Percentiles rank a stretch among this genome's conserved stretches.
These are phyloP conservation scores for Hippopotamus amphibius DNA, from an alignment of 2,113 vertebrate species.

Conservation along the genomic window DNA sequence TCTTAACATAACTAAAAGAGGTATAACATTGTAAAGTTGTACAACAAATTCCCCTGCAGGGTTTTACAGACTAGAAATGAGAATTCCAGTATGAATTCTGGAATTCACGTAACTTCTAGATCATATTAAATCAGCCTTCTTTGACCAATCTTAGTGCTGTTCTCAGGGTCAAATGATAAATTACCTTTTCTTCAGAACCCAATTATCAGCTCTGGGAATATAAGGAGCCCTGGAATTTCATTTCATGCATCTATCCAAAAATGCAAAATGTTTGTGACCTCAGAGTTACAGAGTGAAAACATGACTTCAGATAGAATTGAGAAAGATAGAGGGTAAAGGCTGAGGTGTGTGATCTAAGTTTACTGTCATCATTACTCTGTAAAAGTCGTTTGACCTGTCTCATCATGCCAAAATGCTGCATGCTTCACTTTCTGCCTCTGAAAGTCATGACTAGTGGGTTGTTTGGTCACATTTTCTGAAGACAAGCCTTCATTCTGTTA, in stretches of 20 bases:
- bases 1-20: slow-evolving; percentile 58
- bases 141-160: background rate
- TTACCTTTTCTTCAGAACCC: slow-evolving; percentile 15
- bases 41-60: slow-evolving; percentile 9
- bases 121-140: slow-evolving; percentile 53
- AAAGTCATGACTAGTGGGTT: background rate
- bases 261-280: background rate
- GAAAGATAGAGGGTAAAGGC: background rate
- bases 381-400: background rate
- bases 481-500: slow-evolving; percentile 2
- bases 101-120: no score
- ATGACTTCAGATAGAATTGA: background rate
- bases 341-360: background rate
- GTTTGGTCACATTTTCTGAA: background rate
- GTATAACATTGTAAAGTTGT: slow-evolving; percentile 21
- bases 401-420: background rate
- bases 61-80: slow-evolving; percentile 47
- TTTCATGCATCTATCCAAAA: slow-evolving; percentile 26
- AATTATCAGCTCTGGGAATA: background rate
- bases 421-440: background rate
- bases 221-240: background rate
- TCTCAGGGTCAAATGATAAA: slow-evolving; percentile 60
- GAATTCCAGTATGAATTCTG: background rate
- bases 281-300: background rate
- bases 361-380: background rate